A percentile compares a stretch with the other conserved stretches of the same genome.
These are phyloP conservation scores for Holocentrus rufus DNA, from an alignment of 2,797 vertebrate genomes.

Conservation along the genomic window DNA sequence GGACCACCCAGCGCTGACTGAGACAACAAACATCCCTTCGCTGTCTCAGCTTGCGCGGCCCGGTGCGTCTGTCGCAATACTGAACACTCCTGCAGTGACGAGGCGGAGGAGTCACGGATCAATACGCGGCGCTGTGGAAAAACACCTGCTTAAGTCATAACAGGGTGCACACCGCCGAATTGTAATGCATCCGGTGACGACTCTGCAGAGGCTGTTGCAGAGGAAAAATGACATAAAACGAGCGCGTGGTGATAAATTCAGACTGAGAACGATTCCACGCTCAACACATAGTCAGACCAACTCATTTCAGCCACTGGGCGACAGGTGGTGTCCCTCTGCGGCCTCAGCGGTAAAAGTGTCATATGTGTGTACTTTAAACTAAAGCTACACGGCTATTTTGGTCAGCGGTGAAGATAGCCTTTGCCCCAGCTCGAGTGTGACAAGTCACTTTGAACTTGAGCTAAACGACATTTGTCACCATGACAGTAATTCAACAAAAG, in stretches of 20 bases:
- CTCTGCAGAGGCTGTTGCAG: background rate
- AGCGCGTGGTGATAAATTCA: background rate
- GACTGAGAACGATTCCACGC: background rate
- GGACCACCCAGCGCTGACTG: slow-evolving; percentile 45
- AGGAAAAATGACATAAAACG: background rate
- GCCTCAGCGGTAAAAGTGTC: slow-evolving; percentile 27
- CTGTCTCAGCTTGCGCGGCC: slow-evolving; percentile 27
- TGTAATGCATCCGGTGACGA: no score
- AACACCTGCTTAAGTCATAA: background rate
- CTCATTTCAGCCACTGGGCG: slow-evolving; percentile 1
- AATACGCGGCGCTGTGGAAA: background rate
- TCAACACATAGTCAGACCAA: background rate
- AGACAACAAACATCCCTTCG: slow-evolving; percentile 39
- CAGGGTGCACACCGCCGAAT: background rate
- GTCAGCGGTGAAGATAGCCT: slow-evolving; percentile 13
- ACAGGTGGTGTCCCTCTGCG: slow-evolving; percentile 37
- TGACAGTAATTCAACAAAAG: slow-evolving; percentile 32
- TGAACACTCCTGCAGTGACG: slow-evolving; percentile 30
- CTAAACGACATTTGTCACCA: slow-evolving; percentile 52
- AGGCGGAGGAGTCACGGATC: slow-evolving; percentile 20
- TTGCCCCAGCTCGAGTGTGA: background rate
- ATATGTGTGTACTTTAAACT: slow-evolving; percentile 25
- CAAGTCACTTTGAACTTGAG: slow-evolving; percentile 49
- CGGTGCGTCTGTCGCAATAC: slow-evolving; percentile 47
- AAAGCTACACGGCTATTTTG: slow-evolving; percentile 39